Percentiles rank a stretch among this genome's conserved stretches.
Evolutionary conservation across 2,888 invertebrate species (phyloP).

Genomic region (Stenodema calcarata): DNA sequence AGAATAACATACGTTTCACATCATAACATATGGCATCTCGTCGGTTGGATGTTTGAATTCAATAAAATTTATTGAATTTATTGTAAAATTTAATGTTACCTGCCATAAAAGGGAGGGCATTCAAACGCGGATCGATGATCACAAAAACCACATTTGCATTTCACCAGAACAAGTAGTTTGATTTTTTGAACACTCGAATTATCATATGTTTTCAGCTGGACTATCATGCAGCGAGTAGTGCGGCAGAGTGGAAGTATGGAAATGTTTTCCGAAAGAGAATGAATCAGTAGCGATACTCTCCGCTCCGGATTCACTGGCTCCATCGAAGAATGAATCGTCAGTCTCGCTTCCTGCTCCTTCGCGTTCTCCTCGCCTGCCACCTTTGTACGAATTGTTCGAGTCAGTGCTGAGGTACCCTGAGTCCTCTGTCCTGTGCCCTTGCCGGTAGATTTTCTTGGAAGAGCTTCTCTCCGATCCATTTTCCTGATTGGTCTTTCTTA

Average conservation of each 20-base stretch:
- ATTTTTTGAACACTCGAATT: no score
- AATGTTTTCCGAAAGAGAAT: conserved; percentile 76
- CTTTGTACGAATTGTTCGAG: conserved; percentile 64
- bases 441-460: conserved; percentile 24
- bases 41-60: no score
- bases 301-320: conserved; percentile 84
- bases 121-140: no score
- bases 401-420: conserved; percentile 87
- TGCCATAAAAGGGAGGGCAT: no score
- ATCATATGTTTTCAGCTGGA: not conserved
- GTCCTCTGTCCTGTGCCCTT: conserved; percentile 70
- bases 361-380: conserved; percentile 58
- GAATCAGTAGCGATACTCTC: conserved; percentile 88
- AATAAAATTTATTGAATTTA: no score
- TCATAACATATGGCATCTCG: no score
- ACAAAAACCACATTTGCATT: no score
- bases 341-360: conserved; percentile 73
- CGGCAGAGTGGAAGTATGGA: not conserved
- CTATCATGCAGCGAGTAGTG: not conserved
- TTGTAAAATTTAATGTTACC: no score
- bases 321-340: conserved; percentile 81
- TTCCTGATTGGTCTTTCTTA: conserved; percentile 26
- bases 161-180: no score
- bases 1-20: no score
- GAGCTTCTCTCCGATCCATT: conserved; percentile 12